Conservation (phyloP, 1,140 invertebrate genomes). For the Drosophila saltans region DNA sequence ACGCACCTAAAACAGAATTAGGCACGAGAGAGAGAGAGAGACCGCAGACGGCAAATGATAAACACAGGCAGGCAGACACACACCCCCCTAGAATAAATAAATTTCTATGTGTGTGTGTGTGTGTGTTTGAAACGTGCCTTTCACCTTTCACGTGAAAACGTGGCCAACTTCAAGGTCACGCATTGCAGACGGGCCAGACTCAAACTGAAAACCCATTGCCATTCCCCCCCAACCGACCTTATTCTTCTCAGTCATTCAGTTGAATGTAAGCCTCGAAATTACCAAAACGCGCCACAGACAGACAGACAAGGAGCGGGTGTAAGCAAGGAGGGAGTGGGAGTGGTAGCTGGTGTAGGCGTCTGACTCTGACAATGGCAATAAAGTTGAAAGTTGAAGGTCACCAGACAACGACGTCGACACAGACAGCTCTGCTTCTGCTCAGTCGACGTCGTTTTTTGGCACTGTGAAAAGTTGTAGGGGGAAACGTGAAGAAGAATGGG, state of each 20-base stretch:
- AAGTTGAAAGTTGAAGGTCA: constrained; percentile 82
- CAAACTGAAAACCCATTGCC: constrained; percentile 4
- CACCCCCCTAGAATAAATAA: neutral
- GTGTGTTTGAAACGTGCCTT: constrained; percentile 60
- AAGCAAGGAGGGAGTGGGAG: constrained; percentile 22
- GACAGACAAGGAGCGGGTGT: constrained; percentile 36
- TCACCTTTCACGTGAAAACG: constrained; percentile 78
- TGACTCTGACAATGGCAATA: constrained; percentile 75
- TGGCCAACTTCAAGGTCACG: constrained; percentile 72
- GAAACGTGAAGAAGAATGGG: too few species aligned
- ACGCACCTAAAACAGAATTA: neutral
- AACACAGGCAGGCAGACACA: constrained; percentile 7
- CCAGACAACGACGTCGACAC: constrained; percentile 59
- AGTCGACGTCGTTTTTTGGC: constrained; percentile 72
- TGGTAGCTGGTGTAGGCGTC: constrained; percentile 25
- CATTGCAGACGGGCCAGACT: constrained; percentile 50
- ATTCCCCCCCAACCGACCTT: neutral
- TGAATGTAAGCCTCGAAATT: constrained; percentile 68
- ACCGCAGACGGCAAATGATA: constrained; percentile 12
- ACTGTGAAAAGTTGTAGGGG: constrained; percentile 20
- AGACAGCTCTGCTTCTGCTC: constrained; percentile 16
- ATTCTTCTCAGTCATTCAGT: constrained; percentile 20
- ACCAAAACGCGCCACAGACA: constrained; percentile 65
- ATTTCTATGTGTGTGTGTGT: constrained; percentile 14
- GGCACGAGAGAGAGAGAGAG: neutral